Percentiles rank a stretch among this genome's conserved stretches.
These are phyloP conservation scores for Adrianichthys oophorus DNA, from an alignment of 2,797 vertebrate genomes.

Conservation along the genomic window DNA sequence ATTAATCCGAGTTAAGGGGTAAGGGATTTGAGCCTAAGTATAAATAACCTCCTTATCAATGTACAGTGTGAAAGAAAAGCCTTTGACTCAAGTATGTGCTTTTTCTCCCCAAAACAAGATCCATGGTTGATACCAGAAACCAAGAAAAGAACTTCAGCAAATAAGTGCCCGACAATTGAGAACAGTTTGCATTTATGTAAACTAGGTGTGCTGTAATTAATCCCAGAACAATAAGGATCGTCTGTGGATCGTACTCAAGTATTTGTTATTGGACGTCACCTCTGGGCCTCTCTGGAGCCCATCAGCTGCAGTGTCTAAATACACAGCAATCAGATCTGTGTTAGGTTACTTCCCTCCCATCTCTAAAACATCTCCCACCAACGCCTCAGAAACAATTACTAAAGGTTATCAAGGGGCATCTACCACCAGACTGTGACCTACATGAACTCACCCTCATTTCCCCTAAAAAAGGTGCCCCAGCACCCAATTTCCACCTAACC, in stretches of 20 bases:
- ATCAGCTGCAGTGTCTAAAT: slow-evolving; percentile 89
- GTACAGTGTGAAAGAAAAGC: slow-evolving; percentile 38
- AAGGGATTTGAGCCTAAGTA: slow-evolving; percentile 62
- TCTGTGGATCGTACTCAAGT: slow-evolving; percentile 83
- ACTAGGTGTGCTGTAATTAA: slow-evolving; percentile 89
- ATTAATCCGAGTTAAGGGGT: slow-evolving; percentile 73
- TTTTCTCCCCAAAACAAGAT: slow-evolving; percentile 62
- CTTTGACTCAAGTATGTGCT: slow-evolving; percentile 45
- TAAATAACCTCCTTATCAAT: slow-evolving; percentile 73
- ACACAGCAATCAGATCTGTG: slow-evolving; percentile 83
- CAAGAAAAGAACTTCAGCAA: slow-evolving; percentile 73
- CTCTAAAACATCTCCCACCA: slow-evolving; percentile 82
- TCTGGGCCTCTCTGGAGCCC: slow-evolving; percentile 88
- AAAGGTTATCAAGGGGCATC: slow-evolving; percentile 97
- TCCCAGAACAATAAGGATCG: slow-evolving; percentile 91
- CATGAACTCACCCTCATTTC: slow-evolving; percentile 67
- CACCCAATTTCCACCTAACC: slow-evolving; percentile 75
- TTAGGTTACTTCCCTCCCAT: slow-evolving; percentile 65
- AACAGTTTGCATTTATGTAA: slow-evolving; percentile 91
- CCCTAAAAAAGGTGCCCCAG: slow-evolving; percentile 60
- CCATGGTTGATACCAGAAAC: slow-evolving; percentile 59
- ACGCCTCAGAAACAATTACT: slow-evolving; percentile 86
- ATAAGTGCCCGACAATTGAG: slow-evolving; percentile 89
- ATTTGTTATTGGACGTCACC: slow-evolving; percentile 93
- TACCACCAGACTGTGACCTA: slow-evolving; percentile 84